These are phyloP conservation scores for Ectropis grisescens DNA, from an alignment of 1,140 invertebrate genomes.

Conservation along the genomic window DNA sequence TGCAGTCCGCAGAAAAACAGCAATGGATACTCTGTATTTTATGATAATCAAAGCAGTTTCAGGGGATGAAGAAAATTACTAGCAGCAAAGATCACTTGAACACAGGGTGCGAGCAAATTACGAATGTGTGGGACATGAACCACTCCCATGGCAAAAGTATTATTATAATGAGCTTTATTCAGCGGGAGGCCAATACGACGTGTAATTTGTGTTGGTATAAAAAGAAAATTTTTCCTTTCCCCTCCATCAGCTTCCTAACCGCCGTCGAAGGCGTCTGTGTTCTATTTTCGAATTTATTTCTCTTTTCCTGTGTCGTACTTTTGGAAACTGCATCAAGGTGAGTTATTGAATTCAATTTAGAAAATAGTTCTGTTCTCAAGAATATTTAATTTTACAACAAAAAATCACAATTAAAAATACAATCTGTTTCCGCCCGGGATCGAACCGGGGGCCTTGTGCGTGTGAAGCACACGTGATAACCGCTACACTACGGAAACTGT, in stretches of 20 bases:
- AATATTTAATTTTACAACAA: too few species aligned
- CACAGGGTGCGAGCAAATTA: constrained; percentile 45
- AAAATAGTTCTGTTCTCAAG: too few species aligned
- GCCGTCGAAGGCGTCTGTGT: constrained; percentile 23
- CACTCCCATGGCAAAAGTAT: constrained; percentile 43
- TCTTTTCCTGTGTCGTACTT: constrained; percentile 14
- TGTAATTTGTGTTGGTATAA: constrained; percentile 53
- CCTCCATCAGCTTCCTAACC: constrained; percentile 12
- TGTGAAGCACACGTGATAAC: constrained; percentile 71
- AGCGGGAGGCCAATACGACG: constrained; percentile 47
- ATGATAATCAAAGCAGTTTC: too few species aligned
- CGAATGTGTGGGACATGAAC: constrained; percentile 49
- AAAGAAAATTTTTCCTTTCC: constrained; percentile 15
- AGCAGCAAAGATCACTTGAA: constrained; percentile 16
- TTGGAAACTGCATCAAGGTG: constrained; percentile 34
- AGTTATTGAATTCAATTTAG: constrained; percentile 15
- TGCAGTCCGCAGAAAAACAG: too few species aligned
- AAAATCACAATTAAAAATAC: too few species aligned
- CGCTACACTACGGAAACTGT: constrained; percentile 70
- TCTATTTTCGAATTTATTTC: constrained; percentile 14
- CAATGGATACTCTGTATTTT: too few species aligned
- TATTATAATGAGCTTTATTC: constrained; percentile 47
- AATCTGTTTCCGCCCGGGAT: constrained; percentile 90
- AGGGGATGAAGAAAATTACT: too few species aligned
- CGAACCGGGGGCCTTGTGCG: constrained; percentile 87